Percentiles rank a stretch among this genome's conserved stretches.
Conservation (phyloP, 64 coral and sea anemone genomes). For the Trachythela sp. region DNA sequence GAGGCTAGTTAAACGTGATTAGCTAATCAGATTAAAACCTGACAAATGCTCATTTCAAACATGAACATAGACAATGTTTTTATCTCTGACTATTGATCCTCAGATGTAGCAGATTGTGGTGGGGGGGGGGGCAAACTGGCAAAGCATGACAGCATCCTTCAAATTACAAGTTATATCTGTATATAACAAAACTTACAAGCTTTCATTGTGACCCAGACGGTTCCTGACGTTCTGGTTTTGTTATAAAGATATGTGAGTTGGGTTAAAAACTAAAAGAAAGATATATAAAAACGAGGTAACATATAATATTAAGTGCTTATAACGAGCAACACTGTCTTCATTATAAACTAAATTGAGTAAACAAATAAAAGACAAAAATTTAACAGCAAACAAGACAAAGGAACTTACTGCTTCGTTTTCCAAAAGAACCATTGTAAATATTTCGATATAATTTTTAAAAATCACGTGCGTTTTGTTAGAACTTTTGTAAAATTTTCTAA, state of each 20-base stretch:
- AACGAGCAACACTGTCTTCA: too few relatives aligned
- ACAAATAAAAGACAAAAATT: neutral
- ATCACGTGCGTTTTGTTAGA: slow-evolving; percentile 17
- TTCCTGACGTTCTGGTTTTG: slow-evolving; percentile 67
- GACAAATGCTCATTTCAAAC: too few relatives aligned
- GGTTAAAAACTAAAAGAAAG: slow-evolving; percentile 73
- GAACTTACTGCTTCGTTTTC: slow-evolving; percentile 88
- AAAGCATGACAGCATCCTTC: too few relatives aligned
- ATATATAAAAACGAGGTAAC: neutral
- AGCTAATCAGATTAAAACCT: too few relatives aligned
- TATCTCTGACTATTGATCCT: too few relatives aligned
- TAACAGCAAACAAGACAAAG: neutral
- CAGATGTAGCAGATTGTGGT: too few relatives aligned
- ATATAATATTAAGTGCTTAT: neutral
- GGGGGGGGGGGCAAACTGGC: too few relatives aligned
- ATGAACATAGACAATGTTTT: too few relatives aligned
- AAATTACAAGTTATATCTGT: too few relatives aligned
- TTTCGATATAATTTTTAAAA: neutral
- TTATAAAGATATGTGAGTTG: slow-evolving; percentile 78
- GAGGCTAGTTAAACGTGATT: too few relatives aligned
- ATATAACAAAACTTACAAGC: slow-evolving; percentile 80
- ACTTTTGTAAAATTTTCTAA: slow-evolving; percentile 16
- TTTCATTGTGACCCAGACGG: slow-evolving; percentile 80
- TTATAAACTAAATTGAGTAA: too few relatives aligned
- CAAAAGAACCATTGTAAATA: slow-evolving; percentile 87